A percentile compares a stretch with the other conserved stretches of the same genome.
Conservation (phyloP, 37 sponge, comb jelly and placozoan genomes). For the Corticium candelabrum region DNA sequence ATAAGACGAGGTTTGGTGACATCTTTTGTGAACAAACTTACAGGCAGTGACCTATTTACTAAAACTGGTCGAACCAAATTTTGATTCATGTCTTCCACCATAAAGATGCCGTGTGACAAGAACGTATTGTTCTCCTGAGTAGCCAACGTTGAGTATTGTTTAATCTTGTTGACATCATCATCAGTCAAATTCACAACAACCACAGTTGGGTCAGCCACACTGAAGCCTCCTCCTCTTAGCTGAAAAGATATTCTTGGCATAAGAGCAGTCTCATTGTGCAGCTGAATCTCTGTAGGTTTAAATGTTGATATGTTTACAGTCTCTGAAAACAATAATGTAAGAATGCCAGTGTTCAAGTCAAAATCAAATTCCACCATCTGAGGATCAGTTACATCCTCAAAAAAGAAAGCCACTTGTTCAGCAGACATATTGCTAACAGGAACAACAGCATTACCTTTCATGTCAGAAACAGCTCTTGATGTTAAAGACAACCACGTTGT, state of each 20-base stretch:
- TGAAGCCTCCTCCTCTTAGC: background rate
- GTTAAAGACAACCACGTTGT: slow-evolving; percentile 14
- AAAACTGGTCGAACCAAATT: background rate
- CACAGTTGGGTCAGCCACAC: slow-evolving; percentile 50
- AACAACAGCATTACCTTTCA: background rate
- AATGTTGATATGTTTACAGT: background rate
- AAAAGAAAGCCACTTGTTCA: background rate
- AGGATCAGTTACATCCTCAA: background rate
- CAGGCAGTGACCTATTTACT: background rate
- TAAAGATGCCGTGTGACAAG: background rate
- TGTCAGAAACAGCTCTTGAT: slow-evolving; percentile 10
- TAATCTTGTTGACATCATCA: slow-evolving; percentile 64
- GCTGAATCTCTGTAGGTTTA: background rate
- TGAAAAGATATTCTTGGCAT: background rate
- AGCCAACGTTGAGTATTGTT: slow-evolving; percentile 54
- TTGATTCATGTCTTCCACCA: background rate
- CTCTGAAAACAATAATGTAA: background rate
- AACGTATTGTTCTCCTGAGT: slow-evolving; percentile 14
- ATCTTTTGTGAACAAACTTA: slow-evolving; percentile 31
- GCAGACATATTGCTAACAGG: background rate
- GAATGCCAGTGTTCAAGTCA: background rate
- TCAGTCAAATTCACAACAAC: slow-evolving; percentile 31
- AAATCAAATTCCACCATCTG: background rate
- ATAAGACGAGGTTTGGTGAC: slow-evolving; percentile 37
- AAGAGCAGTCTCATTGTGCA: slow-evolving; percentile 41